Base-by-base conservation (phyloP, 2,888 invertebrate genomes). In the Agrenia bidenticulata region DNA sequence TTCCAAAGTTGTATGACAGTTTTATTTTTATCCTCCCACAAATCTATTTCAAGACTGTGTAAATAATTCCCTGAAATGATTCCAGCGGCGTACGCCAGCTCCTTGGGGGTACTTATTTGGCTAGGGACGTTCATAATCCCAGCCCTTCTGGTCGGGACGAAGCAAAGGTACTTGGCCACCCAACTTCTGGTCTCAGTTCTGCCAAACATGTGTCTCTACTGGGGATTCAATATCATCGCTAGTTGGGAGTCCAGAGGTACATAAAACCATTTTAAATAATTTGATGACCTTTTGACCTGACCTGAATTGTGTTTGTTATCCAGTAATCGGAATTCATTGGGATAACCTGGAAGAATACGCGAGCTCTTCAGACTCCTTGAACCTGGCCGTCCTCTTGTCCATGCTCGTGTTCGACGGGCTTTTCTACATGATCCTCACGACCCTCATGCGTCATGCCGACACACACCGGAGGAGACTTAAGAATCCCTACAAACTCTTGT, bases 171-270 rank as follows among this genome's bases (percentile, higher is more conserved):
- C 32, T 45, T 68, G n/a, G 68, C 62, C 9, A 64, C 59, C 32
- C 68, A 68, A 45, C 42, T 64, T 1, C 21, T 68, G 21, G 57
- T 62, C n/a, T 41, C 68, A 11, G 61, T 64, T 50, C 42, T 62
- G 4, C 68, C 68, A 17, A 64, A 62, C 19, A 68, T 68, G 64
- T 62, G 62, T 37, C 27, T 68, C 1, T 67, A 51, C 26, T 68
- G 68, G 68, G 62, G 68, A 11, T 68, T 64, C 15, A 45, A 56
- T 11, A 63, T 59, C 5, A 59, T 68, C 24, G 64, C 68, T 11
- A 62, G 57, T 21, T 68, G 64, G 64, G 68, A 68, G 32, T 42
- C 64, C 5, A 7, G 57, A 15, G 66, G 66, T 66, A 17, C 4
- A 11, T 17, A 19, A 45, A 32, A 4, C 32, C 32, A n/a, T 45